Percentiles rank a stretch among this genome's conserved stretches.
Evolutionary conservation across 1,140 invertebrate genomes (phyloP).

Genomic region (Drosophila funebris): DNA sequence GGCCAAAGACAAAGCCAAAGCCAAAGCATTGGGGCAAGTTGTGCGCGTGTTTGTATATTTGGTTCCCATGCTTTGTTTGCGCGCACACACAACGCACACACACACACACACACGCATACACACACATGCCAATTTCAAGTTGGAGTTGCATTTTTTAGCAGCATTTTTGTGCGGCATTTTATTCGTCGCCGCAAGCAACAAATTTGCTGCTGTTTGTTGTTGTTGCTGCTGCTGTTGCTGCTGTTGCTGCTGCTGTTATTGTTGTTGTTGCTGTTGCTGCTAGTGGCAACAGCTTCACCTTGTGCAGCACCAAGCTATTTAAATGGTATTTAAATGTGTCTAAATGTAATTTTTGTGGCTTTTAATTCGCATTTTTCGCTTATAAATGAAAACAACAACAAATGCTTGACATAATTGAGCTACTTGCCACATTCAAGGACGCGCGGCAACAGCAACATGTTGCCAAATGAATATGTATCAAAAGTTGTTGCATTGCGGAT

Average conservation of each 20-base stretch:
- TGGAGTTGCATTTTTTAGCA: constrained; percentile 80
- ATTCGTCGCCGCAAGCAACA: constrained; percentile 76
- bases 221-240: constrained; percentile 23
- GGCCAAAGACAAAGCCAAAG: constrained; percentile 49
- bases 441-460: constrained; percentile 36
- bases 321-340: constrained; percentile 83
- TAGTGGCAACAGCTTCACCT: constrained; percentile 65
- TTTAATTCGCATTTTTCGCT: constrained; percentile 68
- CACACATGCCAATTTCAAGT: constrained; percentile 44
- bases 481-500: not conserved
- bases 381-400: constrained; percentile 51
- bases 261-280: constrained; percentile 31
- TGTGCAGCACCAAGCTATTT: constrained; percentile 75
- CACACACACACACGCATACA: constrained; percentile 23
- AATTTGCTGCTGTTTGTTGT: constrained; percentile 69
- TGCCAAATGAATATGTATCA: not conserved
- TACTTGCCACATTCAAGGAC: constrained; percentile 29
- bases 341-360: constrained; percentile 76
- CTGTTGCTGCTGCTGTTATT: constrained; percentile 25
- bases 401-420: constrained; percentile 60
- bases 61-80: constrained; percentile 77
- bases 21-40: constrained; percentile 51
- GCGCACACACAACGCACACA: constrained; percentile 25
- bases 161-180: constrained; percentile 79
- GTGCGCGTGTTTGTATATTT: constrained; percentile 74